Percentiles rank a stretch among this genome's conserved stretches.
Evolutionary conservation across 1,140 invertebrate species (phyloP).

Genomic region (Euwallacea fornicatus): DNA sequence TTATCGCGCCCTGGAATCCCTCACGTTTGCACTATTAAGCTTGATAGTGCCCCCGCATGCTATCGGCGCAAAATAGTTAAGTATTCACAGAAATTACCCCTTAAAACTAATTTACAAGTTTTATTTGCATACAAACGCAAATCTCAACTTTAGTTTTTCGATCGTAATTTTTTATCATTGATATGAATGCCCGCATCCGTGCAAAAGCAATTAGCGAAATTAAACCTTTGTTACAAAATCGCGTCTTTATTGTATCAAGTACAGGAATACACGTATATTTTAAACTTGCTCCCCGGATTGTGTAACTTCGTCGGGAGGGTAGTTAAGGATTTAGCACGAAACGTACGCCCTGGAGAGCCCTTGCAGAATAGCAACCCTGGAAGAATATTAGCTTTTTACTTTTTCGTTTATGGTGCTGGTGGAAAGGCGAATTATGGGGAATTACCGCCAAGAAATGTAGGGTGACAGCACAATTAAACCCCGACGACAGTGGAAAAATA

Average conservation of each 20-base stretch:
- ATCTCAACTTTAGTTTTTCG: neutral
- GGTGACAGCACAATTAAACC: neutral
- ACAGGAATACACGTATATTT: conserved; percentile 32
- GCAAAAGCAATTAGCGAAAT: conserved; percentile 13
- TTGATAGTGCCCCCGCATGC: conserved; percentile 21
- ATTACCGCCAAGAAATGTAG: neutral
- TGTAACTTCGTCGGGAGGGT: conserved; percentile 26
- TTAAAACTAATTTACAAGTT: neutral
- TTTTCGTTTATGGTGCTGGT: conserved; percentile 10
- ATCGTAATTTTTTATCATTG: neutral
- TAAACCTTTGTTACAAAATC: conserved; percentile 19
- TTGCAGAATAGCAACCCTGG: conserved; percentile 8
- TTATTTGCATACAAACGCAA: neutral
- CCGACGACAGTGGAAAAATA: no score
- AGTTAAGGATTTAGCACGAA: conserved; percentile 31
- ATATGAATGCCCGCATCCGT: neutral
- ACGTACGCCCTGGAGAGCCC: conserved; percentile 25
- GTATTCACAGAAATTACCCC: neutral
- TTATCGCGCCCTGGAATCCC: conserved; percentile 20
- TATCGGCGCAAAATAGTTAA: conserved; percentile 4
- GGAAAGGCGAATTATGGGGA: conserved; percentile 11
- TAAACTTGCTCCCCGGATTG: conserved; percentile 27
- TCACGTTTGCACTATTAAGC: conserved; percentile 13
- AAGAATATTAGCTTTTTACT: conserved; percentile 31
- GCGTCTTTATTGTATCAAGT: conserved; percentile 27